Evolutionary conservation across 1,140 invertebrate species (phyloP).

Genomic region (Meloidogyne exigua): DNA sequence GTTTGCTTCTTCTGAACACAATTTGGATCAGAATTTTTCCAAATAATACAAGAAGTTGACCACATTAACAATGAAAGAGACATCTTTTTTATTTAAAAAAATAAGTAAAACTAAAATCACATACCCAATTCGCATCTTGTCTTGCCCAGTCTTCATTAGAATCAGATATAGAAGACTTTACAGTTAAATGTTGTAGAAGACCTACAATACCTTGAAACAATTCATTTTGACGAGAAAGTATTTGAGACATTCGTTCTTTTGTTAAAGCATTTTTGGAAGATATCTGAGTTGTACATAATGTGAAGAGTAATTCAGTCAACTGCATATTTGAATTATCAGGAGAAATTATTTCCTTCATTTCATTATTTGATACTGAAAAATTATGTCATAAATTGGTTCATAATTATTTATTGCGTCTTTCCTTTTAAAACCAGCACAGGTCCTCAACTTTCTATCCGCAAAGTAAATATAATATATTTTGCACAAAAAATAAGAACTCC

Average conservation of each 20-base stretch:
- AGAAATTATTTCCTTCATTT: slow-evolving; percentile 15
- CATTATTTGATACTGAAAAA: slow-evolving; percentile 14
- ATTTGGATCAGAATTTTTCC: slow-evolving; percentile 31
- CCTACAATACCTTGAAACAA: slow-evolving; percentile 2
- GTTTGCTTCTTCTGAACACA: slow-evolving; percentile 29
- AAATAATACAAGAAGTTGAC: slow-evolving; percentile 39
- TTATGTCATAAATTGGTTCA: neutral
- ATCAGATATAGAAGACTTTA: neutral
- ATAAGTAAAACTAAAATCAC: too few relatives aligned
- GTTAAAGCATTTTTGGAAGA: slow-evolving; percentile 3
- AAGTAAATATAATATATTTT: too few relatives aligned
- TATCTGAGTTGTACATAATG: slow-evolving; percentile 14
- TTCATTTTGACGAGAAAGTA: neutral
- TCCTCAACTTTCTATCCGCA: too few relatives aligned
- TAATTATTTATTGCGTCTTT: too few relatives aligned
- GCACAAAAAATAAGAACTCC: too few relatives aligned
- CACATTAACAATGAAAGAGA: slow-evolving; percentile 38
- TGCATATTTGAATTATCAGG: slow-evolving; percentile 10
- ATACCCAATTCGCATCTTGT: neutral
- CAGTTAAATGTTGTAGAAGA: neutral
- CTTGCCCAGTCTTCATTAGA: neutral
- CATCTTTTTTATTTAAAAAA: slow-evolving; percentile 13
- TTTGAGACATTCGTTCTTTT: slow-evolving; percentile 16
- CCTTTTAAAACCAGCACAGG: too few relatives aligned
- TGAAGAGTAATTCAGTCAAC: slow-evolving; percentile 27